Conservation (phyloP, 2,113 vertebrate species). For the Colinus virginianus region DNA sequence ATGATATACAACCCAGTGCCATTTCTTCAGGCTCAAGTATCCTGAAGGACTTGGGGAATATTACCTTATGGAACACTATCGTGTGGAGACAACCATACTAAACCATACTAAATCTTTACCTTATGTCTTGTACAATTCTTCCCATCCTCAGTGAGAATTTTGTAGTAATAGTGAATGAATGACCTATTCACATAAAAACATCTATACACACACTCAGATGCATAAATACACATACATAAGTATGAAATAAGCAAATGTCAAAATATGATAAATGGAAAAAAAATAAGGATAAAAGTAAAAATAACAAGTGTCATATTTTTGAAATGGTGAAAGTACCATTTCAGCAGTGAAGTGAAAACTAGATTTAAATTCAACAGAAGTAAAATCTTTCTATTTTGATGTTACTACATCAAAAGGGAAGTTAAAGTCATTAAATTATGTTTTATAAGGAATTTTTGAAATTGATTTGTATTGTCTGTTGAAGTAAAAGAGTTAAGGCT, state of each 20-base stretch:
- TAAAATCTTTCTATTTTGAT: not conserved
- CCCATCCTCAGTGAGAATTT: not conserved
- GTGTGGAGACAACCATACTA: not conserved
- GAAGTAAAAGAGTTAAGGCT: not conserved
- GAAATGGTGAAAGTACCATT: not conserved
- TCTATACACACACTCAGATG: rapidly evolving
- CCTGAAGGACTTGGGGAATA: not conserved
- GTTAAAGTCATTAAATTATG: not conserved
- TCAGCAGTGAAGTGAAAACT: not conserved
- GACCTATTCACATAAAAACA: not conserved
- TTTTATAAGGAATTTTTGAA: not conserved
- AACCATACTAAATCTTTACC: not conserved
- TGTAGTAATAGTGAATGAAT: not conserved
- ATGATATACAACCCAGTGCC: not conserved
- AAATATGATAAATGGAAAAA: not conserved
- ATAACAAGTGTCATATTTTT: not conserved
- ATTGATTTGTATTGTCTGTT: not conserved
- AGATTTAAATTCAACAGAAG: not conserved
- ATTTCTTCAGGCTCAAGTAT: not conserved
- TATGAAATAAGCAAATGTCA: not conserved
- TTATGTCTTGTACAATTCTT: not conserved
- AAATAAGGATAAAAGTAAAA: not conserved
- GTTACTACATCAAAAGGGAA: not conserved
- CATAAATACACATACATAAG: not conserved
- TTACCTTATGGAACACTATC: not conserved